Evolutionary conservation across 1,140 invertebrate genomes (phyloP), one percentile per base, ranked within the genome.

Genomic region (Cheumatopsyche charites): DNA sequence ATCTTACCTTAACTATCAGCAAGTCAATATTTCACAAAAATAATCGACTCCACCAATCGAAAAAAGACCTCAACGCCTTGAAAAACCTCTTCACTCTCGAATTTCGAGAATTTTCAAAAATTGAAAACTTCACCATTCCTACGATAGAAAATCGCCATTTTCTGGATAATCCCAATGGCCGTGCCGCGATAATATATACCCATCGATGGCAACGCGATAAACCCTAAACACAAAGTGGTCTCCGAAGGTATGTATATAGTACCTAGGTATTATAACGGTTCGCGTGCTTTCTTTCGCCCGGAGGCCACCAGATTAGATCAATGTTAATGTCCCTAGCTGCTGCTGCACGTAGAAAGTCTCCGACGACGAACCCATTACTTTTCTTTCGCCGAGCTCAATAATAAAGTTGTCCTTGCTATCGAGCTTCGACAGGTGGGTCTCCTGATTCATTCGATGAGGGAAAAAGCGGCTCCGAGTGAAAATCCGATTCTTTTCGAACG

Each of bases 221-320:
- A 19, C 47, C 15, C 15, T 17, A 15, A 45, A 17, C 47, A 52
- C 47, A 52, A 52, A 52, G 47, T 52, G 47, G 47, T 19, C 47
- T 17, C 47, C 47, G 19, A 52, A 17, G 47, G 47, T 52, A 52
- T n/a, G n/a, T n/a, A 52, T 52, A 15, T 17, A 6, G 47, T 17
- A 17, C 6, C 19, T 15, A 9, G 47, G 1, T 13, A 17, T 52
- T 17, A 17, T 12, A 52, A 52, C n/a, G 47, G 15, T 7, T 52
- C 47, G 47, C 47, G 15, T 52, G 15, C 47, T 52, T 19, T 52
- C 19, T 13, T 52, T 52, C 29, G 3, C 29, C 29, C 29, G 29
- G 29, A 36, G 29, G 29, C 29, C 29, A 36, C 29, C 47, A 52
- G 47, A 52, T 52, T 52, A 52, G 47, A 52, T 52, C 47, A 52